Base-by-base conservation (phyloP, 2,797 vertebrate genomes). In the Alfaro cultratus region DNA sequence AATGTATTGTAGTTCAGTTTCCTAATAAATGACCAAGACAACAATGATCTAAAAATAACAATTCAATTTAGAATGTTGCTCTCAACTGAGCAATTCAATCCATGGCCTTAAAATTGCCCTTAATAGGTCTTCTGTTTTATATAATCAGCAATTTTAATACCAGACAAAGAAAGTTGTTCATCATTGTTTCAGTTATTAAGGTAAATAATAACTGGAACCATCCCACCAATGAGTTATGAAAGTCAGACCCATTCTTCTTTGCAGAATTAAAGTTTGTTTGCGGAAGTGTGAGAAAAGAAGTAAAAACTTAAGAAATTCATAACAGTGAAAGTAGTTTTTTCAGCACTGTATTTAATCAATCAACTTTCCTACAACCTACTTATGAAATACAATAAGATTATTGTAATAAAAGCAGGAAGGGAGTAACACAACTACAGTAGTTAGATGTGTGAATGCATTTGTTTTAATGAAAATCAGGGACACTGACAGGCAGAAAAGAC, bases 401-500 rank as follows among this genome's bases (percentile, higher is more conserved):
- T 23, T 68, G 21, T 41, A 41, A 41, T 41, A 64, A 73, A 68
- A 64, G 49, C n/a, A 80, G 80, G 29, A 67, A 73, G 80, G 18
- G 31, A 70, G 43, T 55, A 78, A 34, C 47, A 71, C 47, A 70
- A 73, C 55, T 16, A n/a, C n/a, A n/a, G n/a, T n/a, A 16, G 7
- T 68, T 34, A 23, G 31, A 31, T 81, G 64, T 79, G 53, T 72
- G 46, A 13, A 5, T 43, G 15, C 79, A 36, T 84, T 64, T 87
- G 43, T 62, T 51, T 77, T 13, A 39, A 45, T 74, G 36, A 51
- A 64, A 82, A 77, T 81, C 75, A 55, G 55, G 83, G 77, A 76
- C 43, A 55, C 36, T 55, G 41, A 77, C 31, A 70, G 57, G 41
- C 34, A 75, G 80, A 53, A 67, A 70, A 77, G 34, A 10, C 76